Evolutionary conservation across 2,797 vertebrate species (phyloP).

Genomic region (Cynodonichthys magdalenae): DNA sequence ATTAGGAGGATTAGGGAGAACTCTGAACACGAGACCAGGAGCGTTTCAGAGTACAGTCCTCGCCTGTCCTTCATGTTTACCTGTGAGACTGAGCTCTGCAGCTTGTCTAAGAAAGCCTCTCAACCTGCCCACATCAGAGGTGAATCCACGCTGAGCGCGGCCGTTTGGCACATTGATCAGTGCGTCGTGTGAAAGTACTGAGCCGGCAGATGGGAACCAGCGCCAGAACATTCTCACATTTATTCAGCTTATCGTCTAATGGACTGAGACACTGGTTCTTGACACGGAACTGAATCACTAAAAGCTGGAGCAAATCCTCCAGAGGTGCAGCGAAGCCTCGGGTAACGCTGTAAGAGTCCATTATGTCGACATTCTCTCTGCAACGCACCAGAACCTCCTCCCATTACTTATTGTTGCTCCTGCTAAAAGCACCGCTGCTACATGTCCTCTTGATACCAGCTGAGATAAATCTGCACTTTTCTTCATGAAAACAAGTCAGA

Average conservation of each 20-base stretch:
- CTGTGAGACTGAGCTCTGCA: conserved; percentile 25
- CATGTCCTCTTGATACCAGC: conserved; percentile 9
- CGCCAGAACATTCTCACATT: conserved; percentile 28
- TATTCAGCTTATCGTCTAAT: conserved; percentile 31
- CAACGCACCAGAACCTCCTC: conserved; percentile 19
- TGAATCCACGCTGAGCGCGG: conserved; percentile 18
- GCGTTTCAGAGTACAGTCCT: conserved; percentile 34
- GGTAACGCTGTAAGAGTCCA: conserved; percentile 29
- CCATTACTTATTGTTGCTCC: conserved; percentile 13
- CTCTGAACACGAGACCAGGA: conserved; percentile 31
- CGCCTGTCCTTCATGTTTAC: conserved; percentile 43
- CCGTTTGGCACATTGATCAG: conserved; percentile 27
- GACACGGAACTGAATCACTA: conserved; percentile 33
- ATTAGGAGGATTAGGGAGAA: conserved; percentile 33
- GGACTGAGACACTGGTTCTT: conserved; percentile 22
- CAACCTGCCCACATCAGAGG: conserved; percentile 9
- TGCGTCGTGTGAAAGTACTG: conserved; percentile 7
- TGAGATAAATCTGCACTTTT: conserved; percentile 10
- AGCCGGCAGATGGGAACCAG: conserved; percentile 26
- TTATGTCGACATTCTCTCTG: conserved; percentile 33
- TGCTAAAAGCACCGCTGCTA: not conserved
- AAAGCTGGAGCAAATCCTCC: conserved; percentile 30
- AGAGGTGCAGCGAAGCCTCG: conserved; percentile 30
- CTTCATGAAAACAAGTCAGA: not conserved
- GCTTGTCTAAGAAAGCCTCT: conserved; percentile 25